These are phyloP conservation scores for Himalopsyche tibetana DNA, from an alignment of 2,888 invertebrate genomes.

Conservation along the genomic window DNA sequence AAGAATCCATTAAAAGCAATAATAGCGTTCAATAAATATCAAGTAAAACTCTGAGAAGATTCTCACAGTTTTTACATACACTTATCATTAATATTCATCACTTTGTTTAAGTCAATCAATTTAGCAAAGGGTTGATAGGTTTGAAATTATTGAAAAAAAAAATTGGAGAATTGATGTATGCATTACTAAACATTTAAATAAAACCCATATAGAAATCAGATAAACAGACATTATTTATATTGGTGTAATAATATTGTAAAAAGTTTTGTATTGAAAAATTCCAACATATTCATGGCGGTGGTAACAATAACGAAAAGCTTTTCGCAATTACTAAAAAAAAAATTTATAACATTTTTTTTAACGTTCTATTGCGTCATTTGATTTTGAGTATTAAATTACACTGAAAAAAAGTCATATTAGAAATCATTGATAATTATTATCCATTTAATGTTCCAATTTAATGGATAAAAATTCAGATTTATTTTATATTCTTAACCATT, in stretches of 20 bases:
- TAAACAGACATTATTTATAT: neutral
- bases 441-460: no score
- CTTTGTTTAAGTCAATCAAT: neutral
- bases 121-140: neutral
- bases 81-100: constrained; percentile 13
- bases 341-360: no score
- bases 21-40: constrained; percentile 1
- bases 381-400: no score
- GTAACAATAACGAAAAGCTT: no score
- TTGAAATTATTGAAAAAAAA: neutral
- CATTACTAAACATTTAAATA: constrained; percentile 3
- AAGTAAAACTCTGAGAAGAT: constrained; percentile 1
- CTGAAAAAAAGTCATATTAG: no score
- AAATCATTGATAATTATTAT: no score
- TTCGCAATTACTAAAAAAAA: no score
- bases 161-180: neutral
- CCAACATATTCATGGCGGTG: no score
- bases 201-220: neutral
- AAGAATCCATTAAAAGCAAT: constrained; percentile 6
- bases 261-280: no score
- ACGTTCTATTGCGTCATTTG: no score
- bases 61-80: neutral
- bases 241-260: neutral
- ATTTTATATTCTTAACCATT: no score
- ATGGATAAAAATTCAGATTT: no score